Evolutionary conservation across 2,797 vertebrate genomes (phyloP).

Genomic region (Pseudotriccus pelzelni): DNA sequence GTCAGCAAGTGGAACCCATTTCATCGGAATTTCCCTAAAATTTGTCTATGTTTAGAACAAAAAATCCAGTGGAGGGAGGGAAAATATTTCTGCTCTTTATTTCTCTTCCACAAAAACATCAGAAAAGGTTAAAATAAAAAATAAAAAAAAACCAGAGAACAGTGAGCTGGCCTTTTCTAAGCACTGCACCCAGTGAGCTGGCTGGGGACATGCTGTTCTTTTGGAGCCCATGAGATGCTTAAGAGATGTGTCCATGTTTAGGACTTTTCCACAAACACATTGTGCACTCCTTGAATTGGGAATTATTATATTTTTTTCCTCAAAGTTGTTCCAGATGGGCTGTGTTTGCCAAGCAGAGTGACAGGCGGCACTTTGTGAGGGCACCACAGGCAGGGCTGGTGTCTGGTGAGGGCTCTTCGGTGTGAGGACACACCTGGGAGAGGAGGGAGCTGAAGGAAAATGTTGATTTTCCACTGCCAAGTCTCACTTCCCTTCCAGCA

Average conservation of each 20-base stretch:
- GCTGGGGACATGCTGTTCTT: not conserved
- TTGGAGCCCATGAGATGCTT: not conserved
- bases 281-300: not conserved
- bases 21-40: not conserved
- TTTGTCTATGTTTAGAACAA: not conserved
- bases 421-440: fast-evolving
- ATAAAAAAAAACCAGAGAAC: not conserved
- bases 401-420: not conserved
- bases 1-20: not conserved
- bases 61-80: not conserved
- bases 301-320: not conserved
- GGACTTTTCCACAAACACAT: not conserved
- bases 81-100: not conserved
- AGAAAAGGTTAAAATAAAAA: not conserved
- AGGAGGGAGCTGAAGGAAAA: not conserved
- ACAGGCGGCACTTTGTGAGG: not conserved
- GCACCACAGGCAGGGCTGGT: not conserved
- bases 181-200: not conserved
- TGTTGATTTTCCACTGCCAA: not conserved
- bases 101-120: not conserved
- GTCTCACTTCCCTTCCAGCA: not conserved
- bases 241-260: not conserved
- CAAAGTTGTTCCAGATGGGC: not conserved
- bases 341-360: not conserved
- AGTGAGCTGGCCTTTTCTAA: not conserved